Evolutionary conservation across 1,140 invertebrate genomes (phyloP), one percentile per base, ranked within the genome.

Genomic region (Drosophila tsacasi): DNA sequence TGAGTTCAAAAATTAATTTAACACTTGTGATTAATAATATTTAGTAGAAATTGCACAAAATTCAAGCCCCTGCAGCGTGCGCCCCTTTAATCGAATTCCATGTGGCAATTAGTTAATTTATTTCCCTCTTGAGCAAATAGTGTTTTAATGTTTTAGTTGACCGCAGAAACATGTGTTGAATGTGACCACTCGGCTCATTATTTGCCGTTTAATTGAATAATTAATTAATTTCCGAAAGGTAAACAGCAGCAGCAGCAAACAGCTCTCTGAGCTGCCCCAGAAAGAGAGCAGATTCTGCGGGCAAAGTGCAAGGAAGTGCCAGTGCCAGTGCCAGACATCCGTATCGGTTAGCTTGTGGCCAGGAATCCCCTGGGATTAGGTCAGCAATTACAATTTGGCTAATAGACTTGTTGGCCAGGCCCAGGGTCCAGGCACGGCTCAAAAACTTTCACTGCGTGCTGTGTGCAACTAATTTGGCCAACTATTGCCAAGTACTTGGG

Each of bases 341-440:
- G 25, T 9, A 6, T n/a, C 35, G 25, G 23, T n/a, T 50, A 50
- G 25, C 23, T 17, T 25, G 47, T 50, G 27, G 27, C 27, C n/a
- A 8, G 3, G 23, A n/a, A 59, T 40, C 55, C 19, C 55, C 19
- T 49, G 54, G 49, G 71, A 60, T 72, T 64, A 74, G 57, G 50
- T 42, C 59, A 57, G 75, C 60, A 79, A 66, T 71, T 66, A 62
- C 75, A 75, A 66, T 75, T 75, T 68, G 75, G 49, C 80, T 82
- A 83, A 83, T 83, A 58, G 80, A 82, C 79, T 74, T 63, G 55
- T 74, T 81, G 42, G 57, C 77, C 71, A n/a, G n/a, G n/a, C n/a
- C n/a, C n/a, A n/a, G n/a, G n/a, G n/a, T n/a, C n/a, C n/a, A n/a
- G n/a, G n/a, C n/a, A n/a, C n/a, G 59, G 13, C 54, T 25, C 21